These are phyloP conservation scores for Cossypha heuglini DNA, from an alignment of 2,797 vertebrate genomes.

Conservation along the genomic window DNA sequence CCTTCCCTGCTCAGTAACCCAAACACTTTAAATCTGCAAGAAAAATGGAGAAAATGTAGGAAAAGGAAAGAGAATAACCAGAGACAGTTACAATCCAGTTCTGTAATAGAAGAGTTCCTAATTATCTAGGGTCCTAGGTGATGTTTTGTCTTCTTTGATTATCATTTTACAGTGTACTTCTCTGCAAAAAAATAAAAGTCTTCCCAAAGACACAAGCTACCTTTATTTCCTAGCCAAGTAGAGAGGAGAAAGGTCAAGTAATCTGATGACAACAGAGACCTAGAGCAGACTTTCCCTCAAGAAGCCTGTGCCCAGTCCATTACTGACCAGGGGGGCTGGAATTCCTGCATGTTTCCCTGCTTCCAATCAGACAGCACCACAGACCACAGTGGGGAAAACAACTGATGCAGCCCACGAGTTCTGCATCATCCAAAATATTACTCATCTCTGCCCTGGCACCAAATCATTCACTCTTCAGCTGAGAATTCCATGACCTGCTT, in stretches of 20 bases:
- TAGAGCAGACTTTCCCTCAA: not conserved
- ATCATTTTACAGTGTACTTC: not conserved
- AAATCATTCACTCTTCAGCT: not conserved
- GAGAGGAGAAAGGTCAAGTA: not conserved
- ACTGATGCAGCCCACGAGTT: not conserved
- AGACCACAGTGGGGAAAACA: not conserved
- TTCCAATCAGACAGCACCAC: not conserved
- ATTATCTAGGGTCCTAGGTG: not conserved
- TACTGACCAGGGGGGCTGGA: not conserved
- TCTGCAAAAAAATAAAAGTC: not conserved
- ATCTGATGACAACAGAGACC: not conserved
- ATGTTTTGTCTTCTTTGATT: not conserved
- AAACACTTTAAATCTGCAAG: not conserved
- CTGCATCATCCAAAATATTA: slow-evolving; percentile 20
- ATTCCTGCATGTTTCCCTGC: not conserved
- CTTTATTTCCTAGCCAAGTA: not conserved
- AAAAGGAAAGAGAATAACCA: not conserved
- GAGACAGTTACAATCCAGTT: not conserved
- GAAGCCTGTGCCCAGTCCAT: not conserved
- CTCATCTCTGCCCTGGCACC: slow-evolving; percentile 25
- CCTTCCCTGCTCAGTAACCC: not conserved
- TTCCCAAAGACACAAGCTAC: not conserved
- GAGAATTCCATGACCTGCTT: not conserved
- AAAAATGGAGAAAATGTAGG: not conserved
- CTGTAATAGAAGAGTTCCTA: not conserved